phyloP scores from a whole-genome alignment of 1,140 invertebrate genomes.

The Aphelenchoides besseyi region DNA sequence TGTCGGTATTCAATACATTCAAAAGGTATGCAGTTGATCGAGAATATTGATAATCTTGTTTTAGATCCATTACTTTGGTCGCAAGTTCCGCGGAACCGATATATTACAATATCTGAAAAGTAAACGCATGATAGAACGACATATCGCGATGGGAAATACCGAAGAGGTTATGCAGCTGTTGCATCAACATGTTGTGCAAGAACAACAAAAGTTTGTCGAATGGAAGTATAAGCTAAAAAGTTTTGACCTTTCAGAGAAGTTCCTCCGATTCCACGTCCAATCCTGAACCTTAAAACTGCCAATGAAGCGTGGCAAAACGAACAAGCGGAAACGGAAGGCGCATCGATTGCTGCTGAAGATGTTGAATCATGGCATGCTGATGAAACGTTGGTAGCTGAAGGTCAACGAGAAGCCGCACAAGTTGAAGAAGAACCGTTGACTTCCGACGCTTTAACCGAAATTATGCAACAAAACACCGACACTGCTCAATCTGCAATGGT shows the following conservation, averaged over 20 bases:
- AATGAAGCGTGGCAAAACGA: conserved; percentile 29
- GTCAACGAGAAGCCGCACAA: neutral
- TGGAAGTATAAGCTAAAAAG: no score
- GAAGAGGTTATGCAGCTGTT: conserved; percentile 59
- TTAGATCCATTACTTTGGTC: conserved; percentile 62
- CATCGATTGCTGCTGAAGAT: neutral
- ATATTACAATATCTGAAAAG: conserved; percentile 60
- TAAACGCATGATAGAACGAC: conserved; percentile 59
- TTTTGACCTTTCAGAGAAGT: conserved; percentile 31
- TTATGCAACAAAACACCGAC: neutral
- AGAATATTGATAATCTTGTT: conserved; percentile 23
- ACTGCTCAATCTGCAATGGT: conserved; percentile 14
- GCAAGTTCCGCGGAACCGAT: conserved; percentile 62
- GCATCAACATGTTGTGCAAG: conserved; percentile 41
- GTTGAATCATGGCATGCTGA: conserved; percentile 15
- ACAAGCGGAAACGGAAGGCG: neutral
- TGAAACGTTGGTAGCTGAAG: conserved; percentile 10
- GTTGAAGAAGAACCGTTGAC: conserved; percentile 7
- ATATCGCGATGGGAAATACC: conserved; percentile 59
- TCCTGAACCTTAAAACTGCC: conserved; percentile 15
- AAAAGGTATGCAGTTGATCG: conserved; percentile 25
- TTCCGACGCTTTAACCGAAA: neutral
- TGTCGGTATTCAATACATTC: conserved; percentile 53
- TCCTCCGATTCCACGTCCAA: conserved; percentile 6
- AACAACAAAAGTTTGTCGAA: conserved; percentile 35